Evolutionary conservation across 2,113 vertebrate species (phyloP).

Genomic region (Platysteira castanea): DNA sequence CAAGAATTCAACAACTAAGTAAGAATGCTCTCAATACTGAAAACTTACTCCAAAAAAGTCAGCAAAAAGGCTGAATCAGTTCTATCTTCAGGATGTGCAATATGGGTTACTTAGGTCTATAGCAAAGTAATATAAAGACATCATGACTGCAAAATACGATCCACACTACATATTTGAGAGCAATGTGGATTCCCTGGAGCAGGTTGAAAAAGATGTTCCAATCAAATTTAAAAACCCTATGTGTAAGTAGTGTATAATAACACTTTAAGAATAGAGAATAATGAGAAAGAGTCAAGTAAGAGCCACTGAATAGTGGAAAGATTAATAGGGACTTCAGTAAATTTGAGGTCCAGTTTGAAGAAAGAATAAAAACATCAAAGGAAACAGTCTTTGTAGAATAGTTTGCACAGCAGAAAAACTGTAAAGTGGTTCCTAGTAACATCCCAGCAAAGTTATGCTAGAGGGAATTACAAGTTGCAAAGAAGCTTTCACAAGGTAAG

Average conservation of each 20-base stretch:
- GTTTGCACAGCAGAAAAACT: not conserved
- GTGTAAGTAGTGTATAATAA: not conserved
- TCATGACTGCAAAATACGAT: not conserved
- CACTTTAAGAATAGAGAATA: not conserved
- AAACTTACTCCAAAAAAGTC: not conserved
- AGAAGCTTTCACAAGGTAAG: not conserved
- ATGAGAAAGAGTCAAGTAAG: not conserved
- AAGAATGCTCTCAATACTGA: not conserved
- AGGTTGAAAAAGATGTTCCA: not conserved
- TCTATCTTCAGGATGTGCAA: not conserved
- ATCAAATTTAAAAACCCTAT: not conserved
- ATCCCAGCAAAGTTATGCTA: not conserved
- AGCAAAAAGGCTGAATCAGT: not conserved
- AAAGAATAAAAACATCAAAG: not conserved
- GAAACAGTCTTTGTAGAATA: not conserved
- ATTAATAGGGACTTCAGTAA: not conserved
- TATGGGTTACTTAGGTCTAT: not conserved
- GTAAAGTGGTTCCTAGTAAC: not conserved
- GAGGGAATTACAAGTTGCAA: not conserved
- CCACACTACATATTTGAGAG: not conserved
- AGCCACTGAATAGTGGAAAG: not conserved
- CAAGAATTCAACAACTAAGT: not conserved
- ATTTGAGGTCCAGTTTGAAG: not conserved
- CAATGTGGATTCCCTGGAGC: not conserved
- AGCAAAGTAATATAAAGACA: not conserved